Evolutionary conservation across 2,113 vertebrate genomes (phyloP), one percentile per base, ranked within the genome.

Genomic region (Varanus komodoensis): DNA sequence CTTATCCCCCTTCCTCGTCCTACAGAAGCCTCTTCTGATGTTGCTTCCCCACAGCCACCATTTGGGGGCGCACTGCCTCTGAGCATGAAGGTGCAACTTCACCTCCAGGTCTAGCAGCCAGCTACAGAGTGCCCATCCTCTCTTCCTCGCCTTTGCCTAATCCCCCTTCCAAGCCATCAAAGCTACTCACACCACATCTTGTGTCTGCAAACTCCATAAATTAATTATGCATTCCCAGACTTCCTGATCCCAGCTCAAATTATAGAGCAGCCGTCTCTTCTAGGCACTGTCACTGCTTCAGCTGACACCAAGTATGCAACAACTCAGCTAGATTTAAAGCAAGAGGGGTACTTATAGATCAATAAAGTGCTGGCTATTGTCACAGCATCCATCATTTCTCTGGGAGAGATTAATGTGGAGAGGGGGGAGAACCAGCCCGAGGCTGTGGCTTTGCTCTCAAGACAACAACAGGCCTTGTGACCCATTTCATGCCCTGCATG

Each of bases 401-500:
- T 89, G 32, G 92, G 61, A 14, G 50, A 2, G n/a, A 44, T 77
- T 86, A 80, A 57, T 88, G 92, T 67, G 79, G 48, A 6, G 81
- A 3, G 0, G 3, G 92, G 54, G 79, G 12, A 17, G 67, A 73
- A 90, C 50, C 34, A 8, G 2, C 25, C 87, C 73, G 54, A 92
- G 79, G 32, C n/a, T 34, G 14, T 1, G 5, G 6, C 11, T 88
- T 82, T 93, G 89, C 17, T 91, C 91, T 68, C 64, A 81, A 82
- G 19, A 83, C 29, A 81, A 69, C 0, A 29, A 50, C 6, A 44
- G 81, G 54, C 48, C 83, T 52, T 48, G 82, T 0, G 75, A 57
- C n/a, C 2, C 2, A 87, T 91, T 91, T 87, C 61, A 91, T 87
- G 84, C 54, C 82, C 88, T 86, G 77, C 83, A 90, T 84, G 89